Base-by-base conservation (phyloP, 1,140 invertebrate species). In the Penaeus indicus region DNA sequence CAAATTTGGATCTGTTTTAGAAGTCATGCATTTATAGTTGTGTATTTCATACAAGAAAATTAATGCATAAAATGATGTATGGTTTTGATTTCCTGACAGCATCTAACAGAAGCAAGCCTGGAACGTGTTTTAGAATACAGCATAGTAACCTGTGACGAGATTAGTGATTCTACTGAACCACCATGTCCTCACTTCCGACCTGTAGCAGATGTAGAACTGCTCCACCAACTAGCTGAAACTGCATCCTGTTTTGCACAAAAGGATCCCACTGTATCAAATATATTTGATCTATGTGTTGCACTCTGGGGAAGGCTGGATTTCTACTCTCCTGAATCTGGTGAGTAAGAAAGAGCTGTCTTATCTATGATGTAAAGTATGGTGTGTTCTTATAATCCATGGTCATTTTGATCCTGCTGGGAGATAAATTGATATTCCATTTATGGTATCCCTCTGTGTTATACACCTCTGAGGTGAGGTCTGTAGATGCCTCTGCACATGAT, bases 271-370 rank as follows among this genome's bases (percentile, higher is more conserved):
- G 77, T 92, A 91, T 90, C 91, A 22, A 91, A 92, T 69, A 95
- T 97, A n/a, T 97, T 96, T 95, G 94, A 95, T 64, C 93, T 98
- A 1, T 96, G 96, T 91, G 94, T 96, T 3, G 96, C 97, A 1
- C 94, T 98, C 2, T 98, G 97, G 97, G 97, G 97, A 5, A 94
- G 94, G 62, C 93, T 95, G 18, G 86, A 90, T 75, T 91, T 90
- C 21, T 85, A 89, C 63, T 85, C 80, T 75, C 90, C 89, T 1
- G 90, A 88, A 38, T 67, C 79, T 54, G 90, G 88, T 91, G 25
- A 42, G 67, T 84, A 0, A 77, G 18, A 77, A 25, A 80, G 19
- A 63, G 19, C 32, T 1, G 22, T 77, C 25, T 77, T 38, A 25
- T n/a, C 18, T 84, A 32, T 32, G 19, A 32, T 32, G 32, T 32